phyloP scores from a whole-genome alignment of 2,888 invertebrate species.

The Nymphalis c-album region DNA sequence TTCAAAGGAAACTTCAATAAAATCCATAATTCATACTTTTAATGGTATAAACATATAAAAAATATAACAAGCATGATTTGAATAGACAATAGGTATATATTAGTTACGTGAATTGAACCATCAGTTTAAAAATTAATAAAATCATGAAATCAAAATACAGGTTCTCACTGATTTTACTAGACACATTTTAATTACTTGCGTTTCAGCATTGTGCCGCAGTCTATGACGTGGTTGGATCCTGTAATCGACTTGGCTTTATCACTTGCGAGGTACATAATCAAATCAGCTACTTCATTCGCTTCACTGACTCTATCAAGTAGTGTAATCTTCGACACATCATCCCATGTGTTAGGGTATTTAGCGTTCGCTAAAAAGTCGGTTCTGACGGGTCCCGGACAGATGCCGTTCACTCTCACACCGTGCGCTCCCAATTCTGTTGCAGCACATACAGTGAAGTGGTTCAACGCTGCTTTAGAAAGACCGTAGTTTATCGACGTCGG shows the following conservation, averaged over 20 bases:
- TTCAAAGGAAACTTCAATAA: no score
- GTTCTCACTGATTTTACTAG: neutral
- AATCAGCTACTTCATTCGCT: constrained; percentile 46
- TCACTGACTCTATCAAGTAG: constrained; percentile 39
- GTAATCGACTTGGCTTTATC: constrained; percentile 47
- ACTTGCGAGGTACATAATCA: constrained; percentile 46
- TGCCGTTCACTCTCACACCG: neutral
- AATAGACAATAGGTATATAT: no score
- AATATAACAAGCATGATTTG: no score
- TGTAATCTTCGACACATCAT: neutral
- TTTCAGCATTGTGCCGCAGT: no score
- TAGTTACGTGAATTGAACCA: no score
- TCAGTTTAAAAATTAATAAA: no score
- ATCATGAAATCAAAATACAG: no score
- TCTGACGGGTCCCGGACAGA: constrained; percentile 70
- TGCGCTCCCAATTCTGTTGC: neutral
- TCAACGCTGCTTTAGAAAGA: constrained; percentile 47
- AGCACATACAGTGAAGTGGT: constrained; percentile 27
- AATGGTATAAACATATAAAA: no score
- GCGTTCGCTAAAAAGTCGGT: constrained; percentile 46
- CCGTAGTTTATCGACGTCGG: constrained; percentile 37
- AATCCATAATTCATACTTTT: no score
- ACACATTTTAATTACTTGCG: constrained; percentile 8
- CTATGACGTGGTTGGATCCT: constrained; percentile 26
- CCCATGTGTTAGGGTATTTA: neutral